These are phyloP conservation scores for Halichoeres trimaculatus DNA, from an alignment of 2,113 vertebrate species.

Conservation along the genomic window DNA sequence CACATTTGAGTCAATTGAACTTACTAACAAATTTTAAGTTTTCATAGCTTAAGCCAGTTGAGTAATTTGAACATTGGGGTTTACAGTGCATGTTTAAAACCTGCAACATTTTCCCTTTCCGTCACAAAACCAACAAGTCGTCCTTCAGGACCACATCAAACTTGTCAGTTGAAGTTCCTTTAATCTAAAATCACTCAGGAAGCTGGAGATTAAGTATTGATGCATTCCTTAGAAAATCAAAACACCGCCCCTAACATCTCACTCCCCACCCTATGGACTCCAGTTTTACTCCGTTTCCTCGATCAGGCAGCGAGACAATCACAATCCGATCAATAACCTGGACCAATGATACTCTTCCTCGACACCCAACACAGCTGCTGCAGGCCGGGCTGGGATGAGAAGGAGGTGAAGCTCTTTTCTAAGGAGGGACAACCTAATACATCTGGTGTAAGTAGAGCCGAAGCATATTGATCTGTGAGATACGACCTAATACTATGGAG, in stretches of 20 bases:
- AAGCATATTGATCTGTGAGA: constrained; percentile 42
- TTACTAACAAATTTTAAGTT: too few relatives aligned
- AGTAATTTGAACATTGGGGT: too few relatives aligned
- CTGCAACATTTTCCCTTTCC: too few relatives aligned
- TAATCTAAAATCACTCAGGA: background rate
- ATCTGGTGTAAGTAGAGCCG: constrained; percentile 32
- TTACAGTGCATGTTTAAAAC: too few relatives aligned
- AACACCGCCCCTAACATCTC: constrained; percentile 21
- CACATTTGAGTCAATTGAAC: too few relatives aligned
- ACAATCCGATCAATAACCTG: constrained; percentile 57
- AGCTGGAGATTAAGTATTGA: constrained; percentile 24
- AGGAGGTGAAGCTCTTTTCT: constrained; percentile 37
- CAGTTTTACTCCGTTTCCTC: constrained; percentile 34
- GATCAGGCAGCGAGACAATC: constrained; percentile 42
- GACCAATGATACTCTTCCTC: constrained; percentile 38
- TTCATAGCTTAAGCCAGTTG: too few relatives aligned
- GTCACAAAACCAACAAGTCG: too few relatives aligned
- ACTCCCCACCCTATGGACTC: constrained; percentile 34
- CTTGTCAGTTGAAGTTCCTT: background rate
- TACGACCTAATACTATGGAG: constrained; percentile 45
- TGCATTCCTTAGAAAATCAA: constrained; percentile 37
- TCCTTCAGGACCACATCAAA: too few relatives aligned
- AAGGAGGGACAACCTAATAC: constrained; percentile 54
- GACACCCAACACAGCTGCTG: too few relatives aligned
- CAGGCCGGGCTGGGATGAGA: background rate